These are phyloP conservation scores for Elysia chlorotica DNA, from an alignment of 1,140 invertebrate genomes.

Conservation along the genomic window DNA sequence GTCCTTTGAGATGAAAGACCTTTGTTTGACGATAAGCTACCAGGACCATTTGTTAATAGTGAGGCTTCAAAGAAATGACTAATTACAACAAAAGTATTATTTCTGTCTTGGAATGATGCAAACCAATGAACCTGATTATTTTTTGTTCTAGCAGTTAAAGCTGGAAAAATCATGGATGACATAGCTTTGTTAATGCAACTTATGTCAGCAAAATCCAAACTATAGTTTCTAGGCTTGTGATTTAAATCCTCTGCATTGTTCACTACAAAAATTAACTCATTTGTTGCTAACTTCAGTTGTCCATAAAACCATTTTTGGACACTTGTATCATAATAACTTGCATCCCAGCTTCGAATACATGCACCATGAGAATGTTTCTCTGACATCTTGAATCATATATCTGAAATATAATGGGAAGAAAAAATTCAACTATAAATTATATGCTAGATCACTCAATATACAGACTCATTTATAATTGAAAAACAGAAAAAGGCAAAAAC, in stretches of 20 bases:
- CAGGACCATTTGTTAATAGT: not conserved
- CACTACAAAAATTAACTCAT: not conserved
- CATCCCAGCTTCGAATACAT: not conserved
- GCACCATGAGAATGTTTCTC: no score
- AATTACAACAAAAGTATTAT: not conserved
- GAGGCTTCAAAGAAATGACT: conserved; percentile 3
- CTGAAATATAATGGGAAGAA: no score
- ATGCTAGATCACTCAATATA: conserved; percentile 1
- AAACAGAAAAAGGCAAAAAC: no score
- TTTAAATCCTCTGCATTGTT: not conserved
- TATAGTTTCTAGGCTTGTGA: not conserved
- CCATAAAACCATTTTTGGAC: conserved; percentile 4
- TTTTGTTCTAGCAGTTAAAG: conserved; percentile 1
- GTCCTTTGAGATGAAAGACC: not conserved
- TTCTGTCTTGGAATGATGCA: conserved; percentile 14
- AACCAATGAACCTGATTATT: conserved; percentile 4
- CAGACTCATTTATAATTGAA: not conserved
- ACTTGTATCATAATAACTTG: not conserved
- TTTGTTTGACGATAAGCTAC: not conserved
- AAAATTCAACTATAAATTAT: no score
- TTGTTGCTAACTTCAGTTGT: not conserved
- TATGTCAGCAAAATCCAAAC: conserved; percentile 8
- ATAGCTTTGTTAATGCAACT: not conserved
- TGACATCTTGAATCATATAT: no score
- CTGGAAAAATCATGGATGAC: conserved; percentile 7